These are phyloP conservation scores for Naso thynnoides DNA, from an alignment of 2,797 vertebrate genomes.

Conservation along the genomic window DNA sequence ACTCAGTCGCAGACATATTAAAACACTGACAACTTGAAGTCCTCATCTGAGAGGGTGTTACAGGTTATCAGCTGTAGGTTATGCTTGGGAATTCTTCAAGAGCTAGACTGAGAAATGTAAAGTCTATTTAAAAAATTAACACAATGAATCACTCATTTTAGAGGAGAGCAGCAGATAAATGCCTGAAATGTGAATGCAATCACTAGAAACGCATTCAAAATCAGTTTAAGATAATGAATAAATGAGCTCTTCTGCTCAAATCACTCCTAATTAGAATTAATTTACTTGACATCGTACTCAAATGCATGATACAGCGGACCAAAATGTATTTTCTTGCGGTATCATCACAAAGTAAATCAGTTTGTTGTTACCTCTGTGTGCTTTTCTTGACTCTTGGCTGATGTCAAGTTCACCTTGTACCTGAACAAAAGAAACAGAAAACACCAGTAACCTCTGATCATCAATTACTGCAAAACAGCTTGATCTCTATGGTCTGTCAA, in stretches of 20 bases:
- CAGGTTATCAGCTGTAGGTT: constrained; percentile 33
- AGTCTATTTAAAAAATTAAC: constrained; percentile 12
- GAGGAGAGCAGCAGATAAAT: constrained; percentile 1
- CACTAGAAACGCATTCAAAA: constrained; percentile 2
- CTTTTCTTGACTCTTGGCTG: constrained; percentile 89
- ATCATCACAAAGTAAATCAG: neutral
- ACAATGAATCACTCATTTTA: constrained; percentile 12
- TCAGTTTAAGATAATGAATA: constrained; percentile 2
- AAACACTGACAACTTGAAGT: constrained; percentile 49
- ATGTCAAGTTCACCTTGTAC: constrained; percentile 90
- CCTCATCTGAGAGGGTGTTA: constrained; percentile 34
- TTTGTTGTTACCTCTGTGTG: constrained; percentile 85
- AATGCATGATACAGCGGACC: neutral
- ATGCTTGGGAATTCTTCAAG: constrained; percentile 35
- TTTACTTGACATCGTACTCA: neutral
- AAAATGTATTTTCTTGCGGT: neutral
- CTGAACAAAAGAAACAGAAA: constrained; percentile 74
- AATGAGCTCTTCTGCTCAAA: constrained; percentile 5
- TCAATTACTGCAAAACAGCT: constrained; percentile 17
- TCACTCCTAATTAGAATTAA: constrained; percentile 4
- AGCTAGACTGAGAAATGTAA: constrained; percentile 11
- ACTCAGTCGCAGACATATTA: constrained; percentile 29
- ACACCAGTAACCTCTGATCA: constrained; percentile 19
- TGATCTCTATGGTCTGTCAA: constrained; percentile 20
- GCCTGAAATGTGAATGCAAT: constrained; percentile 19